phyloP scores from a whole-genome alignment of 2,797 vertebrate species.

The Ateles fusciceps region DNA sequence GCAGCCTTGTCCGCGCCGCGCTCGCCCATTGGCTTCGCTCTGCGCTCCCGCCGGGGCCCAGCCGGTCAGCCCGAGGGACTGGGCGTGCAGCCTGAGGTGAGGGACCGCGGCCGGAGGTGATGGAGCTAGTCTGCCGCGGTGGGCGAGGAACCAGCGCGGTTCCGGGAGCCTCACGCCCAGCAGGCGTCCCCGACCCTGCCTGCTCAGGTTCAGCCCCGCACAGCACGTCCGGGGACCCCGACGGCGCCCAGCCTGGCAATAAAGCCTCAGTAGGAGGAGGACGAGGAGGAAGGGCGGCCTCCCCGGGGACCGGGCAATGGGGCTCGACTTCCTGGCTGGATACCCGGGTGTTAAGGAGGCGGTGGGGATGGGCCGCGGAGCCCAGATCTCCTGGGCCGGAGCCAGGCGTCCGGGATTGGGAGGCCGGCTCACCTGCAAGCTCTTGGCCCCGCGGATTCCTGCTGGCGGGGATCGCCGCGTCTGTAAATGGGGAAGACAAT shows the following conservation, averaged over 20 bases:
- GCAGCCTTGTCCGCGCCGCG: slow-evolving; percentile 80
- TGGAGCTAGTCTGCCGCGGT: too few species aligned
- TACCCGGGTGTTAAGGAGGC: slow-evolving; percentile 92
- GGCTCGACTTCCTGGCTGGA: slow-evolving; percentile 95
- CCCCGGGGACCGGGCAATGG: slow-evolving; percentile 80
- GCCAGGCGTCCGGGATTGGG: not conserved
- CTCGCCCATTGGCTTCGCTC: slow-evolving; percentile 73
- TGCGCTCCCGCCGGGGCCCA: fast-evolving
- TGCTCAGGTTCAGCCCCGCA: too few species aligned
- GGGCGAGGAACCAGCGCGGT: not conserved
- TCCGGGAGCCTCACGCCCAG: too few species aligned
- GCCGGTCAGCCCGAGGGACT: not conserved
- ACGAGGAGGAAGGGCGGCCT: not conserved
- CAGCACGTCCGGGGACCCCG: not conserved
- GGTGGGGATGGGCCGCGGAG: not conserved
- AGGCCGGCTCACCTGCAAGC: not conserved
- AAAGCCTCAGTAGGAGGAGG: not conserved
- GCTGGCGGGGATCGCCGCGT: too few species aligned
- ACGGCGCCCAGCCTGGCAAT: not conserved
- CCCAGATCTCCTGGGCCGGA: not conserved
- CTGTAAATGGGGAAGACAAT: not conserved
- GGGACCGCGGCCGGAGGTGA: not conserved
- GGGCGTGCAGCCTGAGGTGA: not conserved
- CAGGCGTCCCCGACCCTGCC: not conserved
- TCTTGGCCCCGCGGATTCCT: too few species aligned